Percentiles rank a stretch among this genome's conserved stretches.
Conservation (phyloP, 2,888 invertebrate genomes). For the Seira ritae region DNA sequence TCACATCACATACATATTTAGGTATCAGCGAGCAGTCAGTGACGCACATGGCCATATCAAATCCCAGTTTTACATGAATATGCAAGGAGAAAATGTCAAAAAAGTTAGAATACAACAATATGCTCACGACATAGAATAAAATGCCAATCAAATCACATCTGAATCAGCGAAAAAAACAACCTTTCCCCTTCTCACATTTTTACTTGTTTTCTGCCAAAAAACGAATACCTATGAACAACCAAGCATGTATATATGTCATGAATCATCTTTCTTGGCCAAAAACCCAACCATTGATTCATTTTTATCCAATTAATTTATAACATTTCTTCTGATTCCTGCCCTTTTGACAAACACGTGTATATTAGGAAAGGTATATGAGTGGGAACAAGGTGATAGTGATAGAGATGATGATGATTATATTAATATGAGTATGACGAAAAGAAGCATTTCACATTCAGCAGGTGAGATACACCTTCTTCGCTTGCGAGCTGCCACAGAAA, state of each 20-base stretch:
- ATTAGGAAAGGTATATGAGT: background rate
- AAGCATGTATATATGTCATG: background rate
- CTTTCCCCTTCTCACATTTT: background rate
- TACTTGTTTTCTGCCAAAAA: background rate
- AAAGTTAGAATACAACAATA: background rate
- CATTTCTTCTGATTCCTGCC: conserved; percentile 9
- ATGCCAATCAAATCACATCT: background rate
- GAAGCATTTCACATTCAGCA: background rate
- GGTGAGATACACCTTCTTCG: too few relatives aligned
- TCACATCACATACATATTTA: too few relatives aligned
- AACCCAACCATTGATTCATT: conserved; percentile 3
- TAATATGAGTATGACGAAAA: background rate
- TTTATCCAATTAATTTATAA: conserved; percentile 6
- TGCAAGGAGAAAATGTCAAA: background rate
- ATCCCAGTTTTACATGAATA: too few relatives aligned
- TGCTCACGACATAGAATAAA: background rate
- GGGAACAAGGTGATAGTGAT: too few relatives aligned
- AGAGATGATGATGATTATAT: background rate
- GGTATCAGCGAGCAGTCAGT: too few relatives aligned
- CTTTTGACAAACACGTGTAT: conserved; percentile 12
- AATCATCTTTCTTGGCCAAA: conserved; percentile 8
- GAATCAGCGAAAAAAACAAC: too few relatives aligned
- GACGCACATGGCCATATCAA: too few relatives aligned
- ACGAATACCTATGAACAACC: background rate
- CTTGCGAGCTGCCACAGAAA: background rate